Percentiles rank a stretch among this genome's conserved stretches.
These are phyloP conservation scores for Trididemnum nubilum DNA, from an alignment of 23 tunicate genomes.

Conservation along the genomic window DNA sequence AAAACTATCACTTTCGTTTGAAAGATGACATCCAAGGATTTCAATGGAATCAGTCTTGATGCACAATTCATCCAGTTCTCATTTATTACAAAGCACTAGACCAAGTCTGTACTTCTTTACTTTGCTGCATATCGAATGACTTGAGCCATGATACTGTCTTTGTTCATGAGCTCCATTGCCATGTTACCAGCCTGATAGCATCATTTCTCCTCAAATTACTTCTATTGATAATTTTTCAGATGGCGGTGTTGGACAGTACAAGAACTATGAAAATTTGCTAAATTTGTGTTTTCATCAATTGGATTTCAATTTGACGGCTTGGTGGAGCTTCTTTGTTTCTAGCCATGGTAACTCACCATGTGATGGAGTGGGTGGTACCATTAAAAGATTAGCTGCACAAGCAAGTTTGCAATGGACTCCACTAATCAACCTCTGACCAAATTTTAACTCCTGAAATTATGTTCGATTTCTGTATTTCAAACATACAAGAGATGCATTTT, in stretches of 20 bases:
- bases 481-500: slow-evolving; percentile 4
- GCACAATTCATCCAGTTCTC: slow-evolving; percentile 17
- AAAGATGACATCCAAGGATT: slow-evolving; percentile 30
- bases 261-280: slow-evolving; percentile 28
- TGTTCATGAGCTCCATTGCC: slow-evolving; percentile 9
- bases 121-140: slow-evolving; percentile 16
- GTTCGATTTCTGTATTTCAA: background rate
- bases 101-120: no score
- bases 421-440: slow-evolving; percentile 16
- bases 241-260: slow-evolving; percentile 54
- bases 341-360: slow-evolving; percentile 52
- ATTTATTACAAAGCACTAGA: background rate
- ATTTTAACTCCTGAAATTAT: slow-evolving; percentile 4
- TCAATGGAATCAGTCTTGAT: slow-evolving; percentile 15
- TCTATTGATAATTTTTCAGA: slow-evolving; percentile 33
- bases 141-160: slow-evolving; percentile 4
- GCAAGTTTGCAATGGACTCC: slow-evolving; percentile 19
- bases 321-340: slow-evolving; percentile 46
- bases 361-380: slow-evolving; percentile 30
- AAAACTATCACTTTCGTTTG: background rate
- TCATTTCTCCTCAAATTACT: background rate
- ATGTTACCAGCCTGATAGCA: background rate
- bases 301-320: slow-evolving; percentile 30
- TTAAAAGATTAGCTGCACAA: background rate
- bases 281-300: slow-evolving; percentile 36